Evolutionary conservation across 37 sponge, comb jelly and placozoan genomes (phyloP).

Genomic region (Eunapius fragilis): DNA sequence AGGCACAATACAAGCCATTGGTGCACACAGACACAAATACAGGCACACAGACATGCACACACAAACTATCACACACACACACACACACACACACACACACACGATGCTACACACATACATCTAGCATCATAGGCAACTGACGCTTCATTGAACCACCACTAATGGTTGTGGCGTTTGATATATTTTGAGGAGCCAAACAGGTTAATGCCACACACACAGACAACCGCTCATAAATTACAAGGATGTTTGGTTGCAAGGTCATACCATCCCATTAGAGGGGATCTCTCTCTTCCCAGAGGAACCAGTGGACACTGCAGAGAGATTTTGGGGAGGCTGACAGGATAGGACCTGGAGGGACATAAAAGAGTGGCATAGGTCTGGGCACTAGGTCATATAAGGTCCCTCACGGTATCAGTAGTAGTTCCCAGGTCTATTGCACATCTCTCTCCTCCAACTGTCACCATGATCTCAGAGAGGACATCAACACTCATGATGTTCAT

Average conservation of each 20-base stretch:
- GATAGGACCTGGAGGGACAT: background rate
- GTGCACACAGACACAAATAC: no score
- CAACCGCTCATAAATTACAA: no score
- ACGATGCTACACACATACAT: no score
- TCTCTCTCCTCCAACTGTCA: slow-evolving; percentile 27
- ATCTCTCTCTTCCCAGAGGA: background rate
- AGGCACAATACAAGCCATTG: no score
- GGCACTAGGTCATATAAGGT: background rate
- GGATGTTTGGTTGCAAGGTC: background rate
- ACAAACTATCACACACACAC: no score
- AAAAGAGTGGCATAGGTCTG: background rate
- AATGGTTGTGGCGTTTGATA: no score
- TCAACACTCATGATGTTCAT: background rate
- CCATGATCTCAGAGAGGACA: slow-evolving; percentile 21
- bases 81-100: no score
- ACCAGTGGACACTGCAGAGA: background rate
- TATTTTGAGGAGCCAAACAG: no score
- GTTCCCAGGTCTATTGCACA: slow-evolving; percentile 9
- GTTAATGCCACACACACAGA: no score
- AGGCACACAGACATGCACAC: no score
- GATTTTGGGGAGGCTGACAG: background rate
- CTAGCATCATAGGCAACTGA: no score
- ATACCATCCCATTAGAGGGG: background rate
- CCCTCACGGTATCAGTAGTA: background rate
- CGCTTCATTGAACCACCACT: no score